phyloP scores from a whole-genome alignment of 2,888 invertebrate genomes.

The Punctoribates punctum region DNA sequence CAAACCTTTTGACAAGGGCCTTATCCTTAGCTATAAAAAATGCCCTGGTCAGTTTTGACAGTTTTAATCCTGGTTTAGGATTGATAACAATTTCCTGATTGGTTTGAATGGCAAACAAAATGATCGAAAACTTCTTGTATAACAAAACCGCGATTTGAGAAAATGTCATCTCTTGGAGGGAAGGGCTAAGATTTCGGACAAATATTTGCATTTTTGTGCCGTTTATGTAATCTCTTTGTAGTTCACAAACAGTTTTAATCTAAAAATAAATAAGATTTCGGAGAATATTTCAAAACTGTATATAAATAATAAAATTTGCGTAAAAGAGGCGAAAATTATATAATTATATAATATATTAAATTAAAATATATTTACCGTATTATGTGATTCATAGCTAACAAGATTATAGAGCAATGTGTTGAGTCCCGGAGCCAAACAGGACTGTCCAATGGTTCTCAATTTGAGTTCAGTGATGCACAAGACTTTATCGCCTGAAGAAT shows the following conservation, averaged over 20 bases:
- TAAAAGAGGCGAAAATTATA: background rate
- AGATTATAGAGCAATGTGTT: conserved; percentile 99
- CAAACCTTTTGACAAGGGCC: conserved; percentile 96
- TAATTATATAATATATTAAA: background rate
- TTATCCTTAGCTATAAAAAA: conserved; percentile 99
- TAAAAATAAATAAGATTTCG: background rate
- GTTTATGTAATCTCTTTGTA: conserved; percentile 99
- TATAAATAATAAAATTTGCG: background rate
- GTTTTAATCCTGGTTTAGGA: conserved; percentile 82
- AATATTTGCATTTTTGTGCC: conserved; percentile 99
- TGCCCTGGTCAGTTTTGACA: conserved; percentile 97
- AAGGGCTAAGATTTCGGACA: conserved; percentile 98
- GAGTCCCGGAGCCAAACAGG: conserved; percentile 97
- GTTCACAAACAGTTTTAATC: conserved; percentile 64
- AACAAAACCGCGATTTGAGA: conserved; percentile 99
- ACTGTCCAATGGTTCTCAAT: conserved; percentile 98
- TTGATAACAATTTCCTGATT: conserved; percentile 95
- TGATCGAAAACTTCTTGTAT: conserved; percentile 93
- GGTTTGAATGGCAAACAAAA: conserved; percentile 95
- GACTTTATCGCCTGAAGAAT: conserved; percentile 74
- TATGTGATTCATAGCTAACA: conserved; percentile 97
- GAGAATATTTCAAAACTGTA: background rate
- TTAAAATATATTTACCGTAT: conserved; percentile 73
- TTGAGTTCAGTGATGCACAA: conserved; percentile 98
- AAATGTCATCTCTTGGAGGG: conserved; percentile 99